Base-by-base conservation (phyloP, 2,797 vertebrate genomes). In the Neopelma chrysocephalum region DNA sequence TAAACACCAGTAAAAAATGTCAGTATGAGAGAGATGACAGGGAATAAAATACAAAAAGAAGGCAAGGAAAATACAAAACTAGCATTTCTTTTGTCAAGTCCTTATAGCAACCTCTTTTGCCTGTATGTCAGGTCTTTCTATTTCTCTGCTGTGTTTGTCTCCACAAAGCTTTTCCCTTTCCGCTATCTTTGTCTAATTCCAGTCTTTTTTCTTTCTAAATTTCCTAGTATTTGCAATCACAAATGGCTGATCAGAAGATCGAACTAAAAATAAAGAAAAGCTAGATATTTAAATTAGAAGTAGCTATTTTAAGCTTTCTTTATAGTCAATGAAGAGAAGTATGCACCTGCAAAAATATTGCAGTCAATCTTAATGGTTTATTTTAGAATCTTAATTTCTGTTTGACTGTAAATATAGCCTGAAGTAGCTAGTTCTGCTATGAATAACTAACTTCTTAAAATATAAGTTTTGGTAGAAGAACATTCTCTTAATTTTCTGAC, bases 1-100 rank as follows among this genome's bases (percentile, higher is more conserved):
- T 87, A 93, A 91, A 80, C 62, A 77, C 21, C 10, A 34, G 70
- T 56, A 89, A 90, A 93, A 95, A 65, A 19, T 76, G 62, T 76
- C 77, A 94, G 21, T 65, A 50, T 54, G 40, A 72, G 58, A 89
- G 34, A 78, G 23, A 79, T 50, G 50, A 92, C 73, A 83, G 29
- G 57, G 9, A 66, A 25, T 47, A 84, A 72, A 31, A 72, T 40
- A 77, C 15, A 82, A 82, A 53, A 65, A 88, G 47, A 65, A n/a
- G 25, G 22, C 13, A 76, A 92, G 64, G 31, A 92, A 95, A 84
- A 50, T 50, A 75, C 3, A 14, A 87, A 86, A 20, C 12, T 38
- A 47, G 10, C 50, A 79, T 76, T 84, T 92, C 10, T 79, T 79
- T 69, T 84, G 65, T 58, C 36, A 20, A 21, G 20, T 84, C 58